phyloP scores from a whole-genome alignment of 2,113 vertebrate genomes.

The Eidolon helvum region DNA sequence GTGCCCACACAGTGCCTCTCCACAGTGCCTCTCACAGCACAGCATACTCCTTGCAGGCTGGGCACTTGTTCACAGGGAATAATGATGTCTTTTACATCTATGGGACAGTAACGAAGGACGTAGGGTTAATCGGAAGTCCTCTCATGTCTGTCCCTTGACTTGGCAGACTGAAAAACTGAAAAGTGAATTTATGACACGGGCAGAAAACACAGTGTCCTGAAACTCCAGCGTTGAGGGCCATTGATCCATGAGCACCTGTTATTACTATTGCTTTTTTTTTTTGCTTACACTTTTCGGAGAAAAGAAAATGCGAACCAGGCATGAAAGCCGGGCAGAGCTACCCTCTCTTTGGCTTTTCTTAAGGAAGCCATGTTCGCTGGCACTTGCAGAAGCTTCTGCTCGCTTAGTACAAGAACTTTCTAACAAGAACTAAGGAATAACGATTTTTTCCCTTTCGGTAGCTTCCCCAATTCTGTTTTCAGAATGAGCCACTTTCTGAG shows the following conservation, averaged over 20 bases:
- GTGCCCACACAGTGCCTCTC: conserved; percentile 56
- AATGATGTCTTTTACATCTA: conserved; percentile 4
- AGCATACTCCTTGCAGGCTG: not conserved
- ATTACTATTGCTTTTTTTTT: not conserved
- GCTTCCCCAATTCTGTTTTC: not conserved
- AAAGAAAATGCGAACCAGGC: not conserved
- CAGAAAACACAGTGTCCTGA: not conserved
- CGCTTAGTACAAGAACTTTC: not conserved
- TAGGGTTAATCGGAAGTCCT: not conserved
- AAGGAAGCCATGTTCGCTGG: not conserved
- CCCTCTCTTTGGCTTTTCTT: not conserved
- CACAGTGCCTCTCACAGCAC: conserved; percentile 2
- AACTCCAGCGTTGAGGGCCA: not conserved
- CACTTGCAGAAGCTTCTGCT: not conserved
- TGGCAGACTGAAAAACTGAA: not conserved
- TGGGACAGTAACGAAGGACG: not conserved
- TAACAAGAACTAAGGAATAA: not conserved
- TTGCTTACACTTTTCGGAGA: not conserved
- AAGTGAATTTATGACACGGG: conserved; percentile 15
- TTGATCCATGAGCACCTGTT: fast-evolving
- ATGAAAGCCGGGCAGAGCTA: not conserved
- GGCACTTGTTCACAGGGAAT: conserved; percentile 27
- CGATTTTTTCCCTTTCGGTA: not conserved
- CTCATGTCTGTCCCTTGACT: not conserved
- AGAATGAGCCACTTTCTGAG: not conserved